Percentiles rank a stretch among this genome's conserved stretches.
phyloP scores from a whole-genome alignment of 2,113 vertebrate species.

The Morone saxatilis region DNA sequence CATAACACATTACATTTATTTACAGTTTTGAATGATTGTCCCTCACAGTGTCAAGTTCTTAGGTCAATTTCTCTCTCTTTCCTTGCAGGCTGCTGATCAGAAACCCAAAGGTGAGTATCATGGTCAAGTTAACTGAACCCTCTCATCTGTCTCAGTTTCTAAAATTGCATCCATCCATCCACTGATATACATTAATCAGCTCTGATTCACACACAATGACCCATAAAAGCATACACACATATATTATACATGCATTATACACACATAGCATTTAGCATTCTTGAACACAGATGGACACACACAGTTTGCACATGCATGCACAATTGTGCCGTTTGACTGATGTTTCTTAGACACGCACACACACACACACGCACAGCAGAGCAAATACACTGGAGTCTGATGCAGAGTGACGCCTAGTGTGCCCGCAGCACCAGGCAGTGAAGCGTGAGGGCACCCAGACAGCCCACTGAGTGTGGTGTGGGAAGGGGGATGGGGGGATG shows the following conservation, averaged over 20 bases:
- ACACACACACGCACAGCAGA: slow-evolving; percentile 30
- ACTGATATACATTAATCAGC: slow-evolving; percentile 49
- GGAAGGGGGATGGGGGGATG: slow-evolving; percentile 18
- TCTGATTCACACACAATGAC: slow-evolving; percentile 60
- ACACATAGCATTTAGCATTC: slow-evolving; percentile 39
- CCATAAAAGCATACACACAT: slow-evolving; percentile 8
- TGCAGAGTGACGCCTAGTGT: slow-evolving; percentile 59
- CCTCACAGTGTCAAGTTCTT: slow-evolving; percentile 10
- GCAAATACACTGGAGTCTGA: slow-evolving; percentile 60
- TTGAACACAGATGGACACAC: slow-evolving; percentile 55
- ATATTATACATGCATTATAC: slow-evolving; percentile 40
- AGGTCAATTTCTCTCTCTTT: slow-evolving; percentile 47
- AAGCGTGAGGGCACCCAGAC: slow-evolving; percentile 70
- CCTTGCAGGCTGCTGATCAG: slow-evolving; percentile 93
- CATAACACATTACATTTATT: not conserved
- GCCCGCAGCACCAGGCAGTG: slow-evolving; percentile 67
- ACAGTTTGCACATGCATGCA: slow-evolving; percentile 57
- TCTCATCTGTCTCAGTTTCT: slow-evolving; percentile 27
- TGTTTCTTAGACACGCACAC: slow-evolving; percentile 5
- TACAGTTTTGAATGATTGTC: not conserved
- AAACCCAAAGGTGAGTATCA: slow-evolving; percentile 95
- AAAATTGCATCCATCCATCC: slow-evolving; percentile 15
- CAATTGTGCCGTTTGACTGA: slow-evolving; percentile 49
- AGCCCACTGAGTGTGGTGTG: slow-evolving; percentile 54
- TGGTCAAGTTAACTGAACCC: slow-evolving; percentile 23